Conservation (phyloP, 2,113 vertebrate species). For the Myxocyprinus asiaticus region DNA sequence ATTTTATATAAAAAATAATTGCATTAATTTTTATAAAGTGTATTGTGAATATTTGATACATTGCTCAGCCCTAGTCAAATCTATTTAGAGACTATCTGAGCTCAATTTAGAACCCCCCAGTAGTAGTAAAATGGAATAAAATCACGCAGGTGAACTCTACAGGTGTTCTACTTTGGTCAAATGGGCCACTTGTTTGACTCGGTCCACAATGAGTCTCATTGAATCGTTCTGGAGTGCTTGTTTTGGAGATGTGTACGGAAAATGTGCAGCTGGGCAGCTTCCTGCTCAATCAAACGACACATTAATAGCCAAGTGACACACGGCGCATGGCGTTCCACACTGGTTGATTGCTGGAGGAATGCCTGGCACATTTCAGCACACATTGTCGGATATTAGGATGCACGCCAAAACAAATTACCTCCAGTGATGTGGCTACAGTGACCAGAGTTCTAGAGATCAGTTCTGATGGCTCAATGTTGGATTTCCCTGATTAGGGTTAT, state of each 20-base stretch:
- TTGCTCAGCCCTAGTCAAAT: too few species aligned
- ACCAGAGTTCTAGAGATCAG: not conserved
- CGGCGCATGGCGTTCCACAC: slow-evolving; percentile 23
- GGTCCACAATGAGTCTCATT: slow-evolving; percentile 38
- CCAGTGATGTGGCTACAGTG: slow-evolving; percentile 1
- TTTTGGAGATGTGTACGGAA: slow-evolving; percentile 55
- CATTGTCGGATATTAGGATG: slow-evolving; percentile 53
- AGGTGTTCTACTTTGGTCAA: slow-evolving; percentile 39
- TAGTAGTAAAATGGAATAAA: not conserved
- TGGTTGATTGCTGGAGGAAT: slow-evolving; percentile 30
- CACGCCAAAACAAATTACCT: slow-evolving; percentile 62
- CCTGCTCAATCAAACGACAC: slow-evolving; percentile 48
- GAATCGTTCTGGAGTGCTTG: slow-evolving; percentile 28
- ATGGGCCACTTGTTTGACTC: slow-evolving; percentile 9
- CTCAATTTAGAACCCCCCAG: not conserved
- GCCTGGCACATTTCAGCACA: slow-evolving; percentile 49
- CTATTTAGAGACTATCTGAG: too few species aligned
- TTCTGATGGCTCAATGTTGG: not conserved
- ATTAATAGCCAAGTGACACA: slow-evolving; percentile 56
- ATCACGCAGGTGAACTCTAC: slow-evolving; percentile 15
- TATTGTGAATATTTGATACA: too few species aligned
- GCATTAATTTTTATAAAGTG: too few species aligned
- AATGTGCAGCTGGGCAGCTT: slow-evolving; percentile 49
- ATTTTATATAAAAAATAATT: too few species aligned
- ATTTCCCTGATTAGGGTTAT: not conserved